phyloP scores from a whole-genome alignment of 2,888 invertebrate species.

The Parascotia fuliginaria region DNA sequence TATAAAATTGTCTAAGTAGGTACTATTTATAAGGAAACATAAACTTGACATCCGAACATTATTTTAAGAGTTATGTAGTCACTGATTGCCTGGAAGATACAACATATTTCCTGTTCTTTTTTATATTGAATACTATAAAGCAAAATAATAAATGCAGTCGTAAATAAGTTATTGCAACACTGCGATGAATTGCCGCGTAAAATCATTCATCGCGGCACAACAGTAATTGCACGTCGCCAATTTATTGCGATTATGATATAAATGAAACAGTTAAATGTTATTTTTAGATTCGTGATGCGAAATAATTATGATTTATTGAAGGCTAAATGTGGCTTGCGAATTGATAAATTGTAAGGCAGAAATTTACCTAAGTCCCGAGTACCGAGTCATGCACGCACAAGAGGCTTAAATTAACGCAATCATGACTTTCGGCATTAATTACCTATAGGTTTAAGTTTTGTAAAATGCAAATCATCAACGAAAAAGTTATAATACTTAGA shows the following conservation, averaged over 20 bases:
- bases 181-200: constrained; percentile 4
- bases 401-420: no score
- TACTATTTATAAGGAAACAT: no score
- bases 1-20: no score
- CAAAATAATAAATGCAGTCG: constrained; percentile 24
- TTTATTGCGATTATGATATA: constrained; percentile 28
- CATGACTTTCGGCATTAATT: no score
- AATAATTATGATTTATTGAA: constrained; percentile 17
- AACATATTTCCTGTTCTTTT: background rate
- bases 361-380: background rate
- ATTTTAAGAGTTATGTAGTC: no score
- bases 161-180: constrained; percentile 34
- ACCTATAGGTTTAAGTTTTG: no score
- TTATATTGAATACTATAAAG: constrained; percentile 20
- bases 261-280: constrained; percentile 22
- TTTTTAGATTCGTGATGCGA: constrained; percentile 22
- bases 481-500: no score
- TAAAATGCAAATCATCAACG: no score
- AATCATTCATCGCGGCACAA: constrained; percentile 27
- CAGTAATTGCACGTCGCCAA: constrained; percentile 26
- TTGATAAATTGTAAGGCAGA: background rate
- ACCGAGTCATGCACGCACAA: background rate
- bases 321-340: background rate
- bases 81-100: background rate
- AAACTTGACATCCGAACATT: no score